Percentiles rank a stretch among this genome's conserved stretches.
These are phyloP conservation scores for Cyprinus carpio DNA, from an alignment of 2,113 vertebrate genomes.

Conservation along the genomic window DNA sequence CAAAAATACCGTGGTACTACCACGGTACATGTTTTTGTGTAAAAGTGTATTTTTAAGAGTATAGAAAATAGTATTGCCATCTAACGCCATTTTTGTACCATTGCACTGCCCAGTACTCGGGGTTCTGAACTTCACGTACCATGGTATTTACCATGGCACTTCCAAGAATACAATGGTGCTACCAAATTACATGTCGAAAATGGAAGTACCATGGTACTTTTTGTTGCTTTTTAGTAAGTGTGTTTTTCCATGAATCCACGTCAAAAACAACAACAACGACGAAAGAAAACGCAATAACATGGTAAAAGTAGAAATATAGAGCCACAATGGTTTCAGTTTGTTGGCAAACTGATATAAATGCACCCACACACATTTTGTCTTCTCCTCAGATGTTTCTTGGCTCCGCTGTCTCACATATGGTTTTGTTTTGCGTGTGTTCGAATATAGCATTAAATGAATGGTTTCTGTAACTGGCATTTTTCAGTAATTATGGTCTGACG, in stretches of 20 bases:
- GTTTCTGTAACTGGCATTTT: constrained; percentile 75
- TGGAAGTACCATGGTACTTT: not conserved
- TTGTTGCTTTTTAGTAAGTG: not conserved
- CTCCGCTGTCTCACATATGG: constrained; percentile 37
- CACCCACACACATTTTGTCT: constrained; percentile 10
- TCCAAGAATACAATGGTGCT: not conserved
- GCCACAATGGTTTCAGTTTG: not conserved
- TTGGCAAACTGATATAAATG: not conserved
- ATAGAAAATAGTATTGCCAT: not conserved
- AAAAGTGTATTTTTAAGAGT: not conserved
- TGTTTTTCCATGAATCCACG: not conserved
- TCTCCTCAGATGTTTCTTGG: constrained; percentile 1
- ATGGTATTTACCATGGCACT: not conserved
- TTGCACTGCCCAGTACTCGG: not conserved
- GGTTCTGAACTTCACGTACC: not conserved
- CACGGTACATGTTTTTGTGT: not conserved
- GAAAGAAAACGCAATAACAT: not conserved
- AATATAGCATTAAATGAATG: constrained; percentile 77
- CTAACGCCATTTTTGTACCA: not conserved
- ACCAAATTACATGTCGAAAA: not conserved
- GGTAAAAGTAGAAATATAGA: not conserved
- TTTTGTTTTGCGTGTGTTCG: constrained; percentile 69
- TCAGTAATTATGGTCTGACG: constrained; percentile 77
- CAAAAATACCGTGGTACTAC: no score
- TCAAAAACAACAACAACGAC: not conserved